phyloP scores from a whole-genome alignment of 2,888 invertebrate species.

The Rhabditoides inermis region DNA sequence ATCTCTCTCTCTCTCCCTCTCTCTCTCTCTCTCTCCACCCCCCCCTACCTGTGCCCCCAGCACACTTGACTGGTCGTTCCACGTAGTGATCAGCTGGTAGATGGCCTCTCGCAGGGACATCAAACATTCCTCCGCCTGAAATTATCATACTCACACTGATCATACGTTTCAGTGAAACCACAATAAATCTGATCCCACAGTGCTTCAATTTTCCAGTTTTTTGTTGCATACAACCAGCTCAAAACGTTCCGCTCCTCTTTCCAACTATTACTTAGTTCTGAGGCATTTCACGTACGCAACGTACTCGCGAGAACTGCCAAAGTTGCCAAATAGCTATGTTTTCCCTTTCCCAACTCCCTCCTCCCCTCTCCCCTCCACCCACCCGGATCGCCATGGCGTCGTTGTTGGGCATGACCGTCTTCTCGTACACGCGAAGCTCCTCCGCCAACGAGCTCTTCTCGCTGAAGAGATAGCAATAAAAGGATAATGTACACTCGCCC shows the following conservation, averaged over 20 bases:
- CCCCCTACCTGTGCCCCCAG: too few relatives aligned
- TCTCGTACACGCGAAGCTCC: slow-evolving; percentile 1
- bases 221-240: too few relatives aligned
- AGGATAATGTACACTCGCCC: too few relatives aligned
- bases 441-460: slow-evolving; percentile 4
- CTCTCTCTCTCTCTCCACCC: not conserved
- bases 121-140: slow-evolving; percentile 23
- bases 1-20: not conserved
- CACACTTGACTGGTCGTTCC: slow-evolving; percentile 31
- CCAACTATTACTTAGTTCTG: too few relatives aligned
- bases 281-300: too few relatives aligned
- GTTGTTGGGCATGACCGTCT: slow-evolving; percentile 10
- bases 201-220: too few relatives aligned
- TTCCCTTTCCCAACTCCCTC: too few relatives aligned
- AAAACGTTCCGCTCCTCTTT: too few relatives aligned
- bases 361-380: not conserved
- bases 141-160: too few relatives aligned
- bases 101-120: slow-evolving; percentile 34
- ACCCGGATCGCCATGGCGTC: slow-evolving; percentile 11
- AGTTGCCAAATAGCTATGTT: not conserved
- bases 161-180: too few relatives aligned
- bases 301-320: not conserved
- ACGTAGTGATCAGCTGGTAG: slow-evolving; percentile 25
- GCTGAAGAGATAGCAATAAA: too few relatives aligned
- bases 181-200: too few relatives aligned